These are phyloP conservation scores for Mystacornis crossleyi DNA, from an alignment of 2,113 vertebrate species.

Conservation along the genomic window DNA sequence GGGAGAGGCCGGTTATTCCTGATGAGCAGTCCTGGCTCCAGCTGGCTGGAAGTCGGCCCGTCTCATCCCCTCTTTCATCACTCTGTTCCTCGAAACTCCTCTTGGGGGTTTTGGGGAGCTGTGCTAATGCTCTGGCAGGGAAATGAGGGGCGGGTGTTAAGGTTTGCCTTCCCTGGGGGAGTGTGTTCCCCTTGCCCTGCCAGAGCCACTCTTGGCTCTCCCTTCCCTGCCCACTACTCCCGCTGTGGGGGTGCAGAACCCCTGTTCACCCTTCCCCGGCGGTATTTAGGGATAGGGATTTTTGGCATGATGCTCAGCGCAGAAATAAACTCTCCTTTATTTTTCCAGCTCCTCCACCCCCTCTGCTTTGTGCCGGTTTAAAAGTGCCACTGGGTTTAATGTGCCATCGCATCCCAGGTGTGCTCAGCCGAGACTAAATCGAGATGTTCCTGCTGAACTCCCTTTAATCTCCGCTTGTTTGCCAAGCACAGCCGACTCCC, in stretches of 20 bases:
- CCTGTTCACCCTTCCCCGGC: fast-evolving
- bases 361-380: not conserved
- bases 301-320: not conserved
- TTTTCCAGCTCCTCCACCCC: not conserved
- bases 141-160: not conserved
- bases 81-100: not conserved
- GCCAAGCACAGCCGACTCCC: slow-evolving; percentile 16
- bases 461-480: slow-evolving; percentile 30
- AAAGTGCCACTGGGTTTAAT: not conserved
- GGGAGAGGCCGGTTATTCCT: not conserved
- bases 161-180: not conserved
- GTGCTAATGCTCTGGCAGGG: not conserved
- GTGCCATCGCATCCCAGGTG: not conserved
- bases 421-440: slow-evolving; percentile 7
- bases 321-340: not conserved
- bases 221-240: not conserved
- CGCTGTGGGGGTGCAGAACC: fast-evolving
- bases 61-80: slow-evolving; percentile 1
- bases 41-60: not conserved
- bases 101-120: not conserved
- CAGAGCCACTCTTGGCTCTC: fast-evolving
- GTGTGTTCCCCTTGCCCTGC: not conserved
- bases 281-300: not conserved
- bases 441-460: slow-evolving; percentile 21
- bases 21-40: not conserved